Percentiles rank a stretch among this genome's conserved stretches.
Conservation (phyloP, 2,888 invertebrate species). For the Caenorhabditis virilis region DNA sequence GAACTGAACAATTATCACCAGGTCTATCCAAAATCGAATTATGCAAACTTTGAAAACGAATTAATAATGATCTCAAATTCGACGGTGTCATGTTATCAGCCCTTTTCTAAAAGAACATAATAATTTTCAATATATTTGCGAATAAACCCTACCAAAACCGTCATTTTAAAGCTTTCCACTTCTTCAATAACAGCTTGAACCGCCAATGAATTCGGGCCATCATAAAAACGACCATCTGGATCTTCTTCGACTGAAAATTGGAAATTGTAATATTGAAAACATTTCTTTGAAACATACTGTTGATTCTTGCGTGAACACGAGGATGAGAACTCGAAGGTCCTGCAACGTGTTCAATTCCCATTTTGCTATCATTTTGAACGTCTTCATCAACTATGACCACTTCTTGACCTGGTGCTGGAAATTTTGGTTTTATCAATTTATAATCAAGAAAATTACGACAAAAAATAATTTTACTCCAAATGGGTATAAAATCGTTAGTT, state of each 20-base stretch:
- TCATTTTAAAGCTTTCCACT: constrained; percentile 17
- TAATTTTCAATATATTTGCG: not conserved
- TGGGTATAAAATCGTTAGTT: too few relatives aligned
- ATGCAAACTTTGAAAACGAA: constrained; percentile 28
- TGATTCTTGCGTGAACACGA: too few relatives aligned
- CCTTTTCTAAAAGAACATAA: constrained; percentile 19
- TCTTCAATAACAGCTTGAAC: constrained; percentile 20
- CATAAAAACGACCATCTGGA: too few relatives aligned
- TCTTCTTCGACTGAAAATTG: too few relatives aligned
- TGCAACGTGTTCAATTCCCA: too few relatives aligned
- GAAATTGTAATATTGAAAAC: too few relatives aligned
- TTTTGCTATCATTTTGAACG: too few relatives aligned
- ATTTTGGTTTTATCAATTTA: not conserved
- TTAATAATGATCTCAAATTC: constrained; percentile 18
- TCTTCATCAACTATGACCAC: constrained; percentile 32
- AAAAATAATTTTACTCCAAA: not conserved
- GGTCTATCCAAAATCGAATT: constrained; percentile 15
- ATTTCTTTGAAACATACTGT: too few relatives aligned
- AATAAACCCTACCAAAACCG: constrained; percentile 11
- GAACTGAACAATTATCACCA: not conserved
- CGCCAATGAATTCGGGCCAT: constrained; percentile 10
- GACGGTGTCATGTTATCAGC: constrained; percentile 7
- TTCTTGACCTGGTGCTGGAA: constrained; percentile 23
- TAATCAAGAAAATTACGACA: not conserved
- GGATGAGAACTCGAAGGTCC: too few relatives aligned